Percentiles rank a stretch among this genome's conserved stretches.
These are phyloP conservation scores for Anguilla obscura DNA, from an alignment of 2,797 vertebrate genomes.

Conservation along the genomic window DNA sequence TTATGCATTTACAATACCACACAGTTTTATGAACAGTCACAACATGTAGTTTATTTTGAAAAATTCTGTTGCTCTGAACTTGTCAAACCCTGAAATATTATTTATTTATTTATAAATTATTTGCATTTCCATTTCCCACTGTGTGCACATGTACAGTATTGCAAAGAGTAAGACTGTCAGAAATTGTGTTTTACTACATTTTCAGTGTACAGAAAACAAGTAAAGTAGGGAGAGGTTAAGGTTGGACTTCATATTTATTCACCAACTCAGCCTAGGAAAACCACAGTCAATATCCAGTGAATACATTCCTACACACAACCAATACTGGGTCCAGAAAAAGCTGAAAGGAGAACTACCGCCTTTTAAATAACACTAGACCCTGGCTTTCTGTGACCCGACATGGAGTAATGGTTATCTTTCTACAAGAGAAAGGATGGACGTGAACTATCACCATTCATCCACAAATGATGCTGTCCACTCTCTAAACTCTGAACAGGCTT, in stretches of 20 bases:
- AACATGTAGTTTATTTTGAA: neutral
- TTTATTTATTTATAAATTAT: neutral
- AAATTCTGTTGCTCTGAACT: neutral
- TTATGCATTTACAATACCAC: neutral
- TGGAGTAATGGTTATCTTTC: neutral
- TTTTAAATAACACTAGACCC: neutral
- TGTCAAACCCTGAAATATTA: neutral
- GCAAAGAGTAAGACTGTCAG: too few relatives aligned
- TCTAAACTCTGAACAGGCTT: constrained; percentile 12
- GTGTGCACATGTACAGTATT: too few relatives aligned
- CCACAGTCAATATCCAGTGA: neutral
- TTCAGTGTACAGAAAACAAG: too few relatives aligned
- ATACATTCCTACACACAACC: neutral
- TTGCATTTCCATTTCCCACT: neutral
- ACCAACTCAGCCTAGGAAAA: neutral
- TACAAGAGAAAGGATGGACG: neutral
- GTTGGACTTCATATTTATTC: neutral
- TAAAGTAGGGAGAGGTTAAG: too few relatives aligned
- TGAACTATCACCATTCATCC: neutral
- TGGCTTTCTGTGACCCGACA: neutral
- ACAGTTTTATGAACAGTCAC: neutral
- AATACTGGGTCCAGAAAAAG: neutral
- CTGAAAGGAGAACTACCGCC: neutral
- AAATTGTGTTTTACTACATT: too few relatives aligned
- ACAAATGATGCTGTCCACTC: constrained; percentile 19